Base-by-base conservation (phyloP, 2,113 vertebrate species). In the Chamaea fasciata region DNA sequence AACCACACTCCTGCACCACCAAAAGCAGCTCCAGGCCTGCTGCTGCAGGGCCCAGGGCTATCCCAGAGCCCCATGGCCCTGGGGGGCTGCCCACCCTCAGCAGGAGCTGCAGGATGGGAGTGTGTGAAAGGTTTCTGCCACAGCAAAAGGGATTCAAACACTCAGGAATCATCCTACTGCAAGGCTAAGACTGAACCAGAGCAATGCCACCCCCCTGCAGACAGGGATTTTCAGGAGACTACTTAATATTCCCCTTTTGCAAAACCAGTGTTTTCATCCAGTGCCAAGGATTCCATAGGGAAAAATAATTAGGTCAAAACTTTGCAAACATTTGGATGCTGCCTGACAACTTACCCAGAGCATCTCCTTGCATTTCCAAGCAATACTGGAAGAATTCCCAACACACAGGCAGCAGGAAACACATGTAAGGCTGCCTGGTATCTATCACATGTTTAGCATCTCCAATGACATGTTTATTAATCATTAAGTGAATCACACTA, bases 81-180 rank as follows among this genome's bases (percentile, higher is more conserved):
- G 0, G 1, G 1, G n/a, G 24, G 19, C 84, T 75, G 35, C 56
- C 37, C 3, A 2, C 6, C n/a, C 37, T 31, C 3, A 0, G 47
- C 59, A 53, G 33, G 19, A 87, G 57, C 63, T 55, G 41, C 23
- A 22, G 35, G 28, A 64, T 3, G 0, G 3, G 13, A 47, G 7
- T 0, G 0, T 9, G 18, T 6, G 7, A 0, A 15, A 20, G 26
- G 26, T 3, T 55, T 85, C 39, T 49, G 39, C 44, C 19, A 24
- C 53, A 80, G 57, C 49, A 71, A 42, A 63, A 64, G 13, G 7
- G 35, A 59, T 37, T 79, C 15, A 33, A 49, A 67, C 11, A 16
- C 39, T 67, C 62, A 39, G 22, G 30, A n/a, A 76, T 50, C 28
- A 31, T 18, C 26, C 23, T 12, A 13, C 18, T 7, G 12, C 2